phyloP scores from a whole-genome alignment of 2,888 invertebrate genomes.

The Drosophila helvetica region DNA sequence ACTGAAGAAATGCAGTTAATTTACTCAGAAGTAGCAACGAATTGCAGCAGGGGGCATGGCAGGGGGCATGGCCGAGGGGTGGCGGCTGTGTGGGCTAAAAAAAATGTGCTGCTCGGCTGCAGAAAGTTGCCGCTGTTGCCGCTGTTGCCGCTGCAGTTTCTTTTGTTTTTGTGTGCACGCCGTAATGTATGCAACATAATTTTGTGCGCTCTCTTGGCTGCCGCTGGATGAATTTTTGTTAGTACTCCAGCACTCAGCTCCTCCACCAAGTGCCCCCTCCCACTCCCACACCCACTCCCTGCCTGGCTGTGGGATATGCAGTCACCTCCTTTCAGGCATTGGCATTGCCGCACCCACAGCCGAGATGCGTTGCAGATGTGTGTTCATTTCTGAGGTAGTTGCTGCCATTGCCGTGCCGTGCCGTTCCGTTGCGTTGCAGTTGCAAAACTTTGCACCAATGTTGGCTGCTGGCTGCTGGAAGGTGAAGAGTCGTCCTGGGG shows the following conservation, averaged over 20 bases:
- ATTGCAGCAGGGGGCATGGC: slow-evolving; percentile 37
- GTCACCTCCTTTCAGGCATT: slow-evolving; percentile 60
- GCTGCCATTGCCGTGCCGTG: slow-evolving; percentile 11
- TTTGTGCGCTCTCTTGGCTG: slow-evolving; percentile 59
- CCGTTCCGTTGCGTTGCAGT: slow-evolving; percentile 6
- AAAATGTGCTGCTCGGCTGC: slow-evolving; percentile 49
- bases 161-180: slow-evolving; percentile 77
- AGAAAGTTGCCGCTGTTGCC: slow-evolving; percentile 67
- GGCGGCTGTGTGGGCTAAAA: slow-evolving; percentile 32
- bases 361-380: slow-evolving; percentile 31
- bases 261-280: slow-evolving; percentile 1
- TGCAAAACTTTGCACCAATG: slow-evolving; percentile 61
- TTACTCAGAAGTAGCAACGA: slow-evolving; percentile 77
- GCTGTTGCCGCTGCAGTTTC: slow-evolving; percentile 72
- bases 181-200: slow-evolving; percentile 78
- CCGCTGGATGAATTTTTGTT: slow-evolving; percentile 60
- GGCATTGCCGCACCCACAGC: slow-evolving; percentile 1
- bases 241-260: slow-evolving; percentile 41
- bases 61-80: background rate
- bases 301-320: slow-evolving; percentile 57
- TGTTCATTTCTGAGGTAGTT: slow-evolving; percentile 59
- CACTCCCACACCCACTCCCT: slow-evolving; percentile 21
- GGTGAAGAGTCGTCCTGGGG: slow-evolving; percentile 24
- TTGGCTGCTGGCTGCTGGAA: slow-evolving; percentile 13
- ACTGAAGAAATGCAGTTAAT: slow-evolving; percentile 81